These are phyloP conservation scores for Aspidiotus rigidus DNA, from an alignment of 2,888 invertebrate species.

Conservation along the genomic window DNA sequence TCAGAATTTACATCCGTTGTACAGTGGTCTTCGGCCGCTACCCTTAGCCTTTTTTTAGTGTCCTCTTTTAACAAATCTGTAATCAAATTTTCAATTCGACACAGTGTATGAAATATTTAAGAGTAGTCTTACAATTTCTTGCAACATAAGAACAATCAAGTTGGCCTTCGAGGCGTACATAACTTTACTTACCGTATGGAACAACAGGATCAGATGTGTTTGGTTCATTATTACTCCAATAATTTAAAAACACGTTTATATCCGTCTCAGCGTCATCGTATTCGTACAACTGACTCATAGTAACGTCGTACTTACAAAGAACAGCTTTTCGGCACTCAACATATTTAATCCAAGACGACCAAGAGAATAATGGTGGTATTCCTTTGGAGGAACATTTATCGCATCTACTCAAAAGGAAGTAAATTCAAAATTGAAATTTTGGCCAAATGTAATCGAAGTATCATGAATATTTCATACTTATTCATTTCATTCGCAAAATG, in stretches of 20 bases:
- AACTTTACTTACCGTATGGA: conserved; percentile 24
- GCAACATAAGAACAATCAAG: no score
- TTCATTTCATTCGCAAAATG: conserved; percentile 39
- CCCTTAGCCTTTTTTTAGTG: background rate
- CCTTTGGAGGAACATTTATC: background rate
- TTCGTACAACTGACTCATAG: conserved; percentile 44
- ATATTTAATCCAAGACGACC: conserved; percentile 59
- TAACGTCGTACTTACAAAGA: conserved; percentile 51
- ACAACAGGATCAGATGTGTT: background rate
- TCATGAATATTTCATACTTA: conserved; percentile 20
- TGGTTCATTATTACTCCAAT: conserved; percentile 42
- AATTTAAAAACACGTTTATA: conserved; percentile 44
- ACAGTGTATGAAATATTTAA: background rate
- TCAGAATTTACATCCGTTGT: background rate
- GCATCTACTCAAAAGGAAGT: background rate
- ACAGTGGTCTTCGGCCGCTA: background rate
- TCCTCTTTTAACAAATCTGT: no score
- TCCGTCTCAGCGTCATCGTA: conserved; percentile 40
- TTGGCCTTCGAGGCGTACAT: background rate
- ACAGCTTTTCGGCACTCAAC: conserved; percentile 56
- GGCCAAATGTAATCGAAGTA: no score
- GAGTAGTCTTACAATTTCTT: no score
- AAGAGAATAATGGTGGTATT: conserved; percentile 48
- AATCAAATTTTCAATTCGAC: no score
- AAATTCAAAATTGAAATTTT: background rate